Conservation (phyloP, 2,113 vertebrate species). For the Gymnobelideus leadbeateri region DNA sequence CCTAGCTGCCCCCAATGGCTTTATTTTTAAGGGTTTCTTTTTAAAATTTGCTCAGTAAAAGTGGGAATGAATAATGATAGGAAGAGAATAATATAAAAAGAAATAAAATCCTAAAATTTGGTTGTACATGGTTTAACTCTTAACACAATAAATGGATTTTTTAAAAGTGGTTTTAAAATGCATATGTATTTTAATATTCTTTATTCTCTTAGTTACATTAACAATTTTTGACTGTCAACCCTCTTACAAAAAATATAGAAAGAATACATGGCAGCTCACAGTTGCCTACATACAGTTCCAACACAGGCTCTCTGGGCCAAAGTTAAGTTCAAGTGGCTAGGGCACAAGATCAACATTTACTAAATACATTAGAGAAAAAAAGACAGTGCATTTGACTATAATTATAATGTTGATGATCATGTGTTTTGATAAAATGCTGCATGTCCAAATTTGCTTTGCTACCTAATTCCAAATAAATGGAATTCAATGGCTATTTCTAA, state of each 20-base stretch:
- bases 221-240: background rate
- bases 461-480: background rate
- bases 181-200: background rate
- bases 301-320: background rate
- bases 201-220: background rate
- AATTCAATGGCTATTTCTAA: background rate
- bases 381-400: background rate
- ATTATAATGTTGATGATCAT: background rate
- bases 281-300: too few relatives aligned
- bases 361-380: background rate
- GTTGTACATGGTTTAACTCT: background rate
- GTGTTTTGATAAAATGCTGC: background rate
- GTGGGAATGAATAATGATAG: background rate
- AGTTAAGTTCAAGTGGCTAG: background rate
- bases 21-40: background rate
- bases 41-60: background rate
- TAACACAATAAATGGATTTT: background rate
- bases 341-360: background rate
- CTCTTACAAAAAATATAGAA: background rate
- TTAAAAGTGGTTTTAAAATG: background rate
- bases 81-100: background rate
- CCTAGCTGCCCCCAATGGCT: too few relatives aligned
- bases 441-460: background rate
- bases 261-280: background rate
- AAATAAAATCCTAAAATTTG: background rate